Evolutionary conservation across 2,888 invertebrate genomes (phyloP), one percentile per base, ranked within the genome.

Genomic region (Eilema griseolum): DNA sequence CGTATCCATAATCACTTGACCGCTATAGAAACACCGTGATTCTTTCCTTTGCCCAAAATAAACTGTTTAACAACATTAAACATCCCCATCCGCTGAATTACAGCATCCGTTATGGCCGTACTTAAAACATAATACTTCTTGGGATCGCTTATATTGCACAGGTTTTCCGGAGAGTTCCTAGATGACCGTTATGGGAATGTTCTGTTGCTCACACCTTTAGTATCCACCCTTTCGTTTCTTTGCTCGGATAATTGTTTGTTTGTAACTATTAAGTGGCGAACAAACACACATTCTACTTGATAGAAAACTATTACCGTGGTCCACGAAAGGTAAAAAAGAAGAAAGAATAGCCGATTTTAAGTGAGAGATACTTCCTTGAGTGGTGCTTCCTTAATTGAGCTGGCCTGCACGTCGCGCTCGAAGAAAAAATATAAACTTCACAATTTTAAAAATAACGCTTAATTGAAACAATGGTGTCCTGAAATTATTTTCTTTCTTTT

Each of bases 21-120:
- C n/a, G 61, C 31, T n/a, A 67, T 66, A 60, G 28, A 59, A 62
- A 60, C 63, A 72, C 41, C 66, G 64, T 67, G 61, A 16, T 75
- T 77, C 74, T 69, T 56, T 28, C 66, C 23, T 52, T 60, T 76
- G 33, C 52, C 60, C 23, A 66, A 73, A 74, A 82, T 80, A 80
- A 79, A 74, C 70, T 67, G 64, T 72, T 75, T 82, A 74, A 81
- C 75, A 75, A 74, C 79, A 65, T 78, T 72, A 77, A 79, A 83
- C 77, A 83, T 83, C 78, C 74, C 74, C 74, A 80, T 81, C 72
- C 68, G 71, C 23, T 66, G 59, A 78, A 72, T 71, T 70, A 74
- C 66, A 73, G 72, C 82, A 74, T 81, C 81, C 79, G 77, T 71
- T 79, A 68, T 73, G 63, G 71, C 59, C 52, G 63, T 69, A 74